These are phyloP conservation scores for Dreissena rostriformis DNA, from an alignment of 1,140 invertebrate genomes.

Conservation along the genomic window DNA sequence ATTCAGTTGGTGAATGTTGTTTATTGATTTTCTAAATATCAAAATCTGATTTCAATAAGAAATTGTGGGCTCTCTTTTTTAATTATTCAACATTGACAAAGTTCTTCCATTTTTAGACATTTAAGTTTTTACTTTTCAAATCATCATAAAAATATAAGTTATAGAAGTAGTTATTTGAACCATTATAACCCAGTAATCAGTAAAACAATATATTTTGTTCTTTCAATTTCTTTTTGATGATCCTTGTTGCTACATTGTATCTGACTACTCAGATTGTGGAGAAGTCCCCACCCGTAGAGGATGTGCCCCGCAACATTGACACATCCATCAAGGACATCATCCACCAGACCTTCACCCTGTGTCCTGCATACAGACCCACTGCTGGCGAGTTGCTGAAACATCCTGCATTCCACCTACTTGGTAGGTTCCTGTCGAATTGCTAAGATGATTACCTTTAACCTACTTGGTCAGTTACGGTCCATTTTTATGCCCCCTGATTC, in stretches of 20 bases:
- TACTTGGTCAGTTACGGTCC: not conserved
- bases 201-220: not conserved
- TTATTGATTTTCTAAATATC: not conserved
- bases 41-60: not conserved
- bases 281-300: conserved; percentile 72
- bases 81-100: not conserved
- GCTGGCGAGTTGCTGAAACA: conserved; percentile 66
- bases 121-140: too few relatives aligned
- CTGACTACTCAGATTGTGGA: conserved; percentile 72
- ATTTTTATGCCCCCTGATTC: not conserved
- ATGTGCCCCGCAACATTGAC: conserved; percentile 69
- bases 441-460: not conserved
- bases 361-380: conserved; percentile 61
- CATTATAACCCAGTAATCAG: not conserved
- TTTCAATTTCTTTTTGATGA: not conserved
- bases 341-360: conserved; percentile 59
- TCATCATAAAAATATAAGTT: too few relatives aligned
- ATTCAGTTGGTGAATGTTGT: not conserved
- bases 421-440: conserved; percentile 41
- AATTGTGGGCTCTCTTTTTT: not conserved
- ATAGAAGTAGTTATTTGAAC: too few relatives aligned
- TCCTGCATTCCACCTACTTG: conserved; percentile 65
- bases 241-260: too few relatives aligned
- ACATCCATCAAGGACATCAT: conserved; percentile 65
- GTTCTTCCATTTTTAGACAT: too few relatives aligned